Evolutionary conservation across 2,113 vertebrate species (phyloP), one percentile per base, ranked within the genome.

Genomic region (Alosa alosa): DNA sequence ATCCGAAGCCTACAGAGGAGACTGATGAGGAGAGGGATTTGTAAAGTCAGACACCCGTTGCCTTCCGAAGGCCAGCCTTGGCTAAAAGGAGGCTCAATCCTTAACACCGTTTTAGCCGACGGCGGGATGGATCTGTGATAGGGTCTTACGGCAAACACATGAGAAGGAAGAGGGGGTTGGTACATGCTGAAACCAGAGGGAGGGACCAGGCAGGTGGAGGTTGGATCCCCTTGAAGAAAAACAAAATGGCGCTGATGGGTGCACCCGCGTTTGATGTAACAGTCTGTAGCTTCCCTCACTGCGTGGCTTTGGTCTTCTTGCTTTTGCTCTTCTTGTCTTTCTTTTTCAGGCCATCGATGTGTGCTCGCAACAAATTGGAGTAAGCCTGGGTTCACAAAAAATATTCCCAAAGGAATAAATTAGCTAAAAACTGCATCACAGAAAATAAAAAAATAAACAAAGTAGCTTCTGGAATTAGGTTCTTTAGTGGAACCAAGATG

Each of bases 291-390:
- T 60, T 83, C 84, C 36, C 22, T 99, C 96, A 99, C 93, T 99
- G 97, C 0, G 97, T 97, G 87, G 98, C 96, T 96, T 99, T 99
- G 90, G 94, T 97, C 93, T 99, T 99, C 96, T 99, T 99, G 91
- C 94, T 97, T 95, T 99, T 99, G 94, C 96, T 99, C 94, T 99
- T 99, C 91, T 99, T 99, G 93, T 99, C 98, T 91, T 99, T 98
- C 94, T 99, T 99, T 95, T 99, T 99, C 90, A 99, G 94, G 81
- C 98, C 98, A 44, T 99, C 98, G 96, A 99, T 99, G 94, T 99
- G 98, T 18, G 98, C 98, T 94, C 98, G 95, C 45, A 99, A 91
- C 60, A 99, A 96, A 91, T 98, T 99, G 86, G 98, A 99, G 84
- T 99, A 99, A 0, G 98, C 98, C 98, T 99, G 89, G 1, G 83